Evolutionary conservation across 2,797 vertebrate genomes (phyloP).

Genomic region (Molossus alvarezi): DNA sequence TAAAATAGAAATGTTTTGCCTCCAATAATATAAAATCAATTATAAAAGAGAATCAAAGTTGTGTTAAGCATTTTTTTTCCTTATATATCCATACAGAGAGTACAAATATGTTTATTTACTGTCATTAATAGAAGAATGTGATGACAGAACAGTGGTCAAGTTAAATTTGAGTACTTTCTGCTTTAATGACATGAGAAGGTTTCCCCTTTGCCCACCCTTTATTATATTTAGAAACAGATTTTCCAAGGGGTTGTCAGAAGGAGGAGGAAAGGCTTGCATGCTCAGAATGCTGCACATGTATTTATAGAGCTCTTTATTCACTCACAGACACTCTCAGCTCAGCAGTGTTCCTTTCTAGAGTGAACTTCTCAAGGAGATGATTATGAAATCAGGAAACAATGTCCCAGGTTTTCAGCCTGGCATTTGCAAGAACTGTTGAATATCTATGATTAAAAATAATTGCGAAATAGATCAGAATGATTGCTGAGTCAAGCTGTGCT

Average conservation of each 20-base stretch:
- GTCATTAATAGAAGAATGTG: not conserved
- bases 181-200: not conserved
- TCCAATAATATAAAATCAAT: not conserved
- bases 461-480: slow-evolving; percentile 73
- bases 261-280: not conserved
- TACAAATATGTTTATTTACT: not conserved
- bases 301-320: slow-evolving; percentile 37
- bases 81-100: not conserved
- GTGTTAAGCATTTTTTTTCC: not conserved
- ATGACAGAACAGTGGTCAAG: not conserved
- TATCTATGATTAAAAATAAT: slow-evolving; percentile 80
- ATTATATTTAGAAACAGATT: not conserved
- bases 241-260: not conserved
- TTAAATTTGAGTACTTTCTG: not conserved
- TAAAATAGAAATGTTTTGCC: not conserved
- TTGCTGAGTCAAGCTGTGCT: slow-evolving; percentile 77
- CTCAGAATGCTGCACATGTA: not conserved
- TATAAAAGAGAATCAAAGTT: not conserved
- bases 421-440: slow-evolving; percentile 69
- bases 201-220: not conserved
- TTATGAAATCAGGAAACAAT: slow-evolving; percentile 77
- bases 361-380: slow-evolving; percentile 78
- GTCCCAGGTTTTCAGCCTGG: slow-evolving; percentile 50
- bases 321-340: slow-evolving; percentile 51
- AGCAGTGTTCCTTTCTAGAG: slow-evolving; percentile 65